These are phyloP conservation scores for Cataglyphis albicans DNA, from an alignment of 2,888 invertebrate species.

Conservation along the genomic window DNA sequence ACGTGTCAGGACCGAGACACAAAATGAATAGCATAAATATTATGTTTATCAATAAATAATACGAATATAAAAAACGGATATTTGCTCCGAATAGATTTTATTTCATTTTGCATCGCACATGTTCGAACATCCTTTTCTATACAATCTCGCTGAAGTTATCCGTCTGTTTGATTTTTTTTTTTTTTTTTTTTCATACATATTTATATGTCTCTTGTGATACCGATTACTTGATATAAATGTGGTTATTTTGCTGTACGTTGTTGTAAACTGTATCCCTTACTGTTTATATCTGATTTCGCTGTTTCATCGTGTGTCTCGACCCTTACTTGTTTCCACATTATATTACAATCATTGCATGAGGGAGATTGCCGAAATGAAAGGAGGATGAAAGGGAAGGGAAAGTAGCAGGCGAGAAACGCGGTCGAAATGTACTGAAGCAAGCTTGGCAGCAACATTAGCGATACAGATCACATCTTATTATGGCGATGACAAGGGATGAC, in stretches of 20 bases:
- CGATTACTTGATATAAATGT: background rate
- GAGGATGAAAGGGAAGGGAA: conserved; percentile 21
- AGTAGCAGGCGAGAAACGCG: conserved; percentile 17
- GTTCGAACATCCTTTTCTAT: background rate
- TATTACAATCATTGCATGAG: conserved; percentile 40
- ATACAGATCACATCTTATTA: conserved; percentile 48
- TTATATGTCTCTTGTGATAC: conserved; percentile 10
- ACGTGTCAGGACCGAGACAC: conserved; percentile 2
- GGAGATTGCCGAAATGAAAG: conserved; percentile 24
- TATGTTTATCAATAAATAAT: background rate
- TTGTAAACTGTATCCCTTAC: background rate
- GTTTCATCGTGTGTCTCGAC: conserved; percentile 25
- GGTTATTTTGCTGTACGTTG: background rate
- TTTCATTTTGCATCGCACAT: conserved; percentile 8
- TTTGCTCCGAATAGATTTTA: conserved; percentile 4
- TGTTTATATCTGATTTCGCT: conserved; percentile 5
- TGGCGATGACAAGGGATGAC: conserved; percentile 21
- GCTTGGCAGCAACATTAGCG: conserved; percentile 39
- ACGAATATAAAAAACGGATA: conserved; percentile 28
- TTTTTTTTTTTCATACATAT: background rate
- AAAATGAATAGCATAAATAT: background rate
- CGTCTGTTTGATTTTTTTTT: background rate
- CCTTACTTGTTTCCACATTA: conserved; percentile 26
- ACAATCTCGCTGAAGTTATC: background rate
- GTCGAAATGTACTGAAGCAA: conserved; percentile 43